Evolutionary conservation across 2,888 invertebrate genomes (phyloP), one percentile per base, ranked within the genome.

Genomic region (Rutpela maculata): DNA sequence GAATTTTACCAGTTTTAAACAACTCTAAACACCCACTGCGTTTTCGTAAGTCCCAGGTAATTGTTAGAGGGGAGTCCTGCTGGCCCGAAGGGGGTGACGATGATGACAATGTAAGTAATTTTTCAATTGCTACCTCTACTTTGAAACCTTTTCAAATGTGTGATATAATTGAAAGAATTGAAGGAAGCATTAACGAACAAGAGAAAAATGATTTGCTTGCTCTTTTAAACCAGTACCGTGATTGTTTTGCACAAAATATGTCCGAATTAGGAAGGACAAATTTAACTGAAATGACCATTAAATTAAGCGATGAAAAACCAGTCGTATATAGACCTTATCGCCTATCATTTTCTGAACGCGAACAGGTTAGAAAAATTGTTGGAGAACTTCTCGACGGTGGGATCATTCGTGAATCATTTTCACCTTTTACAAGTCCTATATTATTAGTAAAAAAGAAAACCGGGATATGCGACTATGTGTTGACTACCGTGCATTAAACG

Each of bases 361-460:
- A 68, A 22, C 17, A 43, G 9, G 68, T 68, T 22, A 56, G 55
- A 26, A 68, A 55, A 43, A 55, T 68, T 7, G 55, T 68, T 15
- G n/a, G 22, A 10, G 69, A 69, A 18, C 38, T 69, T 12, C 6
- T 57, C 9, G 38, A n/a, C 2, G 56, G 56, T 31, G 22, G 38
- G 3, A 57, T 69, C 1, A 69, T 69, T 19, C 31, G 57, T 6
- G 69, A 69, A 31, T 26, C 56, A 12, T 26, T 38, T 18, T 69
- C 69, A 11, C 67, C 38, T 18, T 66, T 31, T 66, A 10, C 66
- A 15, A 66, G 55, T 68, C 59, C 69, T 9, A 57, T 69, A 38
- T n/a, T 69, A 12, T 6, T 69, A 10, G 69, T 69, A 10, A 69
- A 69, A 31, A 69, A 69, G 57, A 56, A 69, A 57, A 57, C 4